Percentiles rank a stretch among this genome's conserved stretches.
Evolutionary conservation across 2,888 invertebrate species (phyloP).

Genomic region (Tineola bisselliella): DNA sequence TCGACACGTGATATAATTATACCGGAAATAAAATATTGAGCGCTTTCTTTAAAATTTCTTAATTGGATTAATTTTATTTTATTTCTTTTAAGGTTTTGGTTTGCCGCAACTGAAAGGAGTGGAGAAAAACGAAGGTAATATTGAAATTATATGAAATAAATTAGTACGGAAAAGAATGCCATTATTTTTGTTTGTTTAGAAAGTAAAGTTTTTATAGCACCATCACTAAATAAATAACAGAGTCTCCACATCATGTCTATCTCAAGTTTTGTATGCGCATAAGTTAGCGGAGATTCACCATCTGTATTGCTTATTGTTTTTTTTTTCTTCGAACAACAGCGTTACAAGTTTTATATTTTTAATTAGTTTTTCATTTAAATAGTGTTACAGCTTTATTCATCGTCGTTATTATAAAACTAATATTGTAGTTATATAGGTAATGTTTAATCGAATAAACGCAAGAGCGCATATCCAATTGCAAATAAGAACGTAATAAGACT

Average conservation of each 20-base stretch:
- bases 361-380: neutral
- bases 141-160: too few species aligned
- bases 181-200: conserved; percentile 22
- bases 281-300: conserved; percentile 20
- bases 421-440: too few species aligned
- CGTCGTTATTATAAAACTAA: too few species aligned
- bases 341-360: neutral
- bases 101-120: too few species aligned
- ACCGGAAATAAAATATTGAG: neutral
- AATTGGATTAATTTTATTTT: neutral
- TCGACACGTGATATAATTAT: neutral
- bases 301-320: neutral
- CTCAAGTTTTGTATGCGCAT: conserved; percentile 34
- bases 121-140: too few species aligned
- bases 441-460: too few species aligned
- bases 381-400: neutral
- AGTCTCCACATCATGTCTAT: conserved; percentile 28
- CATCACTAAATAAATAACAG: conserved; percentile 37
- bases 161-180: neutral
- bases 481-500: too few species aligned
- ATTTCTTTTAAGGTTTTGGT: neutral
- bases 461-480: too few species aligned
- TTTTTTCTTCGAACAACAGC: neutral
- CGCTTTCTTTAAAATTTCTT: too few species aligned
- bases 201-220: conserved; percentile 29